Percentiles rank a stretch among this genome's conserved stretches.
These are phyloP conservation scores for Cochlearius cochlearius DNA, from an alignment of 2,113 vertebrate genomes.

Conservation along the genomic window DNA sequence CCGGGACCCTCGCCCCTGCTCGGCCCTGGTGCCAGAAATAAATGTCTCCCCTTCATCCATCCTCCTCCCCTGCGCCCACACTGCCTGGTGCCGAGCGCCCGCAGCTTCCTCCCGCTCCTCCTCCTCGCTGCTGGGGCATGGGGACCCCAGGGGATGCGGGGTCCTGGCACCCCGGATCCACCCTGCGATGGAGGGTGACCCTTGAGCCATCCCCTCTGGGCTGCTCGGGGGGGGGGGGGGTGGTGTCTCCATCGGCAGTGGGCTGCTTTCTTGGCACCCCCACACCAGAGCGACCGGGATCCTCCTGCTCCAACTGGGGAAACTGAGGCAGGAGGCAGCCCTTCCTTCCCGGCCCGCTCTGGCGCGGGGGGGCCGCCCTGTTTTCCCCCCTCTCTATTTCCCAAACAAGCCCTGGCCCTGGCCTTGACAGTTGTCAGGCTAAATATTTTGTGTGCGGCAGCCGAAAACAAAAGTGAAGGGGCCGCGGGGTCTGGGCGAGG, in stretches of 20 bases:
- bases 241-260: fast-evolving
- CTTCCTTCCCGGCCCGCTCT: not conserved
- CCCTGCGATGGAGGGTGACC: not conserved
- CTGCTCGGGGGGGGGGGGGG: no score
- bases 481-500: not conserved
- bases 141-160: not conserved
- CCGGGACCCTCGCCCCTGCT: not conserved
- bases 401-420: conserved; percentile 26
- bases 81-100: not conserved
- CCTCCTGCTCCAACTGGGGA: not conserved
- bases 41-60: not conserved
- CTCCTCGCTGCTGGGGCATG: not conserved
- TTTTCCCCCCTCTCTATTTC: conserved; percentile 37
- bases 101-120: not conserved
- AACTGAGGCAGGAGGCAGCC: not conserved
- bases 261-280: not conserved
- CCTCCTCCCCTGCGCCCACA: no score
- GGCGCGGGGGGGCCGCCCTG: not conserved
- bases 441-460: conserved; percentile 54
- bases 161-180: not conserved
- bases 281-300: fast-evolving
- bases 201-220: not conserved
- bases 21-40: not conserved
- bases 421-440: conserved; percentile 53
- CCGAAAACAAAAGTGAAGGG: conserved; percentile 22